Conservation (phyloP, 2,797 vertebrate genomes). For the Chelmon rostratus region DNA sequence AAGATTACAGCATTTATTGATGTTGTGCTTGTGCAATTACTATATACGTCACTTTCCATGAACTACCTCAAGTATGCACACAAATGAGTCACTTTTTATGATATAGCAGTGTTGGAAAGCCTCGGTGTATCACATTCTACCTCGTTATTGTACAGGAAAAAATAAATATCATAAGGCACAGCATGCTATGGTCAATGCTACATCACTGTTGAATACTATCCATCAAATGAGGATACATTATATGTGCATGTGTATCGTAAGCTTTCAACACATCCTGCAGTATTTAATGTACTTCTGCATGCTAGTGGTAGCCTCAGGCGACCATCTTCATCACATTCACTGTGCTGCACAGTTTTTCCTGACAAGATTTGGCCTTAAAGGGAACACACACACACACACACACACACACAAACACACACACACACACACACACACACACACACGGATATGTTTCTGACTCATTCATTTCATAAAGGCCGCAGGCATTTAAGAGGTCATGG, state of each 20-base stretch:
- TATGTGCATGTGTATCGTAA: background rate
- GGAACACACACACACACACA: slow-evolving; percentile 5
- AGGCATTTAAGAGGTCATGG: slow-evolving; percentile 30
- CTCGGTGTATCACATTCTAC: background rate
- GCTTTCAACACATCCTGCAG: background rate
- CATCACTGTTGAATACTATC: background rate
- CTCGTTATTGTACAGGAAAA: background rate
- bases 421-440: slow-evolving; percentile 13
- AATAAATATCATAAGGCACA: background rate
- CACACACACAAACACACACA: slow-evolving; percentile 18
- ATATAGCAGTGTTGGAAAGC: background rate
- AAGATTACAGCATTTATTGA: background rate
- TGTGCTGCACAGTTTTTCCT: slow-evolving; percentile 1
- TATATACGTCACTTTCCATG: background rate
- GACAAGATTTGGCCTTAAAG: slow-evolving; percentile 14
- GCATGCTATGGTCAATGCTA: background rate
- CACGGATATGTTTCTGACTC: slow-evolving; percentile 28
- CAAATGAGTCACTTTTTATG: background rate
- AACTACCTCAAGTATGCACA: no score
- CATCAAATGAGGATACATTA: background rate
- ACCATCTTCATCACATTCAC: slow-evolving; percentile 8
- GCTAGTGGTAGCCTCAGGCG: background rate
- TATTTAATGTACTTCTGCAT: background rate
- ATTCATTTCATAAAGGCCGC: slow-evolving; percentile 42
- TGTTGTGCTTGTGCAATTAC: background rate